Evolutionary conservation across 2,797 vertebrate species (phyloP), one percentile per base, ranked within the genome.

Genomic region (Oreonectes daqikongensis): DNA sequence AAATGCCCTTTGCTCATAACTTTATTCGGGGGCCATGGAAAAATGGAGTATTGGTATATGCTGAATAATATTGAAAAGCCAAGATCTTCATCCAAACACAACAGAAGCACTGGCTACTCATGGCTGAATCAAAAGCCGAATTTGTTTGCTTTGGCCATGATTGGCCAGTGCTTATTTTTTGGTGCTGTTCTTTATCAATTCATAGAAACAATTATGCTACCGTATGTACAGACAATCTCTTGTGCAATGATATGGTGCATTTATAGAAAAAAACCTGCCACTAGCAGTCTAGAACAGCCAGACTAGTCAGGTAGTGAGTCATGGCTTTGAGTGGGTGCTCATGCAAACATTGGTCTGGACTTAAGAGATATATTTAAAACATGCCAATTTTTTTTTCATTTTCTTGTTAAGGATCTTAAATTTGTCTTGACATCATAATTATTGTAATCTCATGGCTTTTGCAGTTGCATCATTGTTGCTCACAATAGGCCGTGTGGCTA

Each of bases 381-480:
- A 32, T 38, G 5, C 3, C 38, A 4, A 64, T 38, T 42, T 42
- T 42, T 11, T 40, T 14, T 14, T 40, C 38, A 14, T 9, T 30
- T 30, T 44, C 4, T 4, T 18, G 4, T 48, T 48, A 18, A 18
- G 17, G 18, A 50, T 50, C 17, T 50, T 50, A n/a, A n/a, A 50
- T 50, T n/a, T 50, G 18, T 17, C 4, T 22, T 70, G 73, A 74
- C 61, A 65, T 71, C 38, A 32, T 79, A 76, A 74, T 81, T 77
- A 79, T 32, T 46, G 59, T 83, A 72, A 83, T 83, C 77, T 57
- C 65, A 57, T 55, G 59, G 69, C 71, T 65, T 75, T 77, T 71
- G 48, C 10, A 75, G 50, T 5, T 6, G 20, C 50, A 32, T 75
- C 55, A 77, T 74, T 79, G 75, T 32, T 18, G 46, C 46, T 67